Evolutionary conservation across 92 coral and sea anemone species (phyloP).

Genomic region (Zoanthus solanderi): DNA sequence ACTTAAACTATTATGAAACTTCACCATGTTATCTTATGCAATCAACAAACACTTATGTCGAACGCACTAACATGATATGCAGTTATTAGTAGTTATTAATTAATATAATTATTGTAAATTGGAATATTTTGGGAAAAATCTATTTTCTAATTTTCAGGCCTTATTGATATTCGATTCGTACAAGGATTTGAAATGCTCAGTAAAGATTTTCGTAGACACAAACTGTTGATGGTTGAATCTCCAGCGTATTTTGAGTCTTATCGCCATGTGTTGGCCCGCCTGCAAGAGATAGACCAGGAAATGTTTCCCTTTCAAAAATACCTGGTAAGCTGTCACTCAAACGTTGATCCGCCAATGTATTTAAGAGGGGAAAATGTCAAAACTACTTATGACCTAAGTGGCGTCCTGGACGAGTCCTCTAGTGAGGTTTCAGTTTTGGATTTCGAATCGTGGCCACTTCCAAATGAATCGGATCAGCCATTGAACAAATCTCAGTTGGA

Average conservation of each 20-base stretch:
- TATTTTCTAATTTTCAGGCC: constrained; percentile 9
- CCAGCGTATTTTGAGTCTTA: constrained; percentile 92
- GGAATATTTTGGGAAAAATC: background rate
- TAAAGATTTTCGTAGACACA: constrained; percentile 34
- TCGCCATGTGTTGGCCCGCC: constrained; percentile 79
- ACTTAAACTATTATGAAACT: too few relatives aligned
- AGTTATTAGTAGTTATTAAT: too few relatives aligned
- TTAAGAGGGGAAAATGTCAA: constrained; percentile 42
- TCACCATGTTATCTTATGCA: too few relatives aligned
- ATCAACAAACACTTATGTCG: too few relatives aligned
- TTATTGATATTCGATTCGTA: constrained; percentile 81
- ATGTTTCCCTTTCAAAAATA: constrained; percentile 83
- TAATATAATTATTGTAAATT: background rate
- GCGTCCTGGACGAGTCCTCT: constrained; percentile 46
- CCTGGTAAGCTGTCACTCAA: constrained; percentile 75
- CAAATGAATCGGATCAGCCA: constrained; percentile 51
- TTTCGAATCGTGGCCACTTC: constrained; percentile 69
- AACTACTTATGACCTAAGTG: constrained; percentile 67
- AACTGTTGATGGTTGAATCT: constrained; percentile 83
- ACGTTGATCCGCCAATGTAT: constrained; percentile 81
- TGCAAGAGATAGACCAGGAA: constrained; percentile 69
- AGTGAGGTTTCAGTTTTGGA: constrained; percentile 61
- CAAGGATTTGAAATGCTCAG: constrained; percentile 48
- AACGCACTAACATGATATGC: too few relatives aligned
- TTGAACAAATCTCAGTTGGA: constrained; percentile 82